A percentile compares a stretch with the other conserved stretches of the same genome.
These are phyloP conservation scores for Halictus ligatus DNA, from an alignment of 2,888 invertebrate genomes.

Conservation along the genomic window DNA sequence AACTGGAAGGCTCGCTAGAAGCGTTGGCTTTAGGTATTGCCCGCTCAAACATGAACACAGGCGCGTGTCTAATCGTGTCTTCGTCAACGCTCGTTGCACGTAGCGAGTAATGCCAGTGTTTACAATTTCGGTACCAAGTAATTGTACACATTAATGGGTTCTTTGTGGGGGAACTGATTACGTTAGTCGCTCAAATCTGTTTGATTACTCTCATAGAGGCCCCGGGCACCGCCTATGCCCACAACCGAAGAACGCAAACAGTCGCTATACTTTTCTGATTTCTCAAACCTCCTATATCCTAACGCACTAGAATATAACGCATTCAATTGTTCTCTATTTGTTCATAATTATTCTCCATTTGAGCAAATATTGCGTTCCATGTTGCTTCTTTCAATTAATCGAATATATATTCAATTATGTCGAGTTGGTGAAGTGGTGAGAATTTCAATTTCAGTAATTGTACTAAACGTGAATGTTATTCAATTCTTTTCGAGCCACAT, in stretches of 20 bases:
- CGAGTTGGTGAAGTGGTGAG: no score
- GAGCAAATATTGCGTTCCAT: no score
- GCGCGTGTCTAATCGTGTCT: not conserved
- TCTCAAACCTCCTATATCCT: not conserved
- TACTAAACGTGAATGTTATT: no score
- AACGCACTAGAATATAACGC: no score
- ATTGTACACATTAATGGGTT: slow-evolving; percentile 14
- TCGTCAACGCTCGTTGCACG: not conserved
- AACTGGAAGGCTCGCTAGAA: slow-evolving; percentile 32
- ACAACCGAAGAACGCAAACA: not conserved
- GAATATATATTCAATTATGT: no score
- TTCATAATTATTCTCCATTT: no score
- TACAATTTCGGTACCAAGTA: slow-evolving; percentile 1
- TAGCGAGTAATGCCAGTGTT: not conserved
- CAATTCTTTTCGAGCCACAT: no score
- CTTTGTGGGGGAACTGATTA: not conserved
- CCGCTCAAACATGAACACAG: not conserved
- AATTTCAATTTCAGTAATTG: no score
- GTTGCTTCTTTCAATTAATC: no score
- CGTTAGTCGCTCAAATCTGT: not conserved
- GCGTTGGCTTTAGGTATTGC: slow-evolving; percentile 1
- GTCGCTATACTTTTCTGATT: not conserved
- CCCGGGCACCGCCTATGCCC: not conserved
- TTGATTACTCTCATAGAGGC: not conserved
- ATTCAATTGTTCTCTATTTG: no score